phyloP scores from a whole-genome alignment of 2,888 invertebrate species.

The Protula sp. region DNA sequence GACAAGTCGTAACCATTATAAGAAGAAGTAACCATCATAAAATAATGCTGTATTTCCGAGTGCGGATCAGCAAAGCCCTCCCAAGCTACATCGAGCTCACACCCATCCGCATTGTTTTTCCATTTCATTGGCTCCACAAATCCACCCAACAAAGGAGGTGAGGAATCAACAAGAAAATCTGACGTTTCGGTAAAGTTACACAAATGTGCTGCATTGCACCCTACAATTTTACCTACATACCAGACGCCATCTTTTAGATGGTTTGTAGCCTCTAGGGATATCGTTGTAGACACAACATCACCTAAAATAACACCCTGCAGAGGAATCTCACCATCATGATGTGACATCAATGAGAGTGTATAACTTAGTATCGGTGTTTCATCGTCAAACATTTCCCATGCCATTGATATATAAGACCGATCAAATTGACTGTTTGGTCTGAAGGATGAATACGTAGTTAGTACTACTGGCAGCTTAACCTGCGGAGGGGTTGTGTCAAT shows the following conservation, averaged over 20 bases:
- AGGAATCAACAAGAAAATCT: neutral
- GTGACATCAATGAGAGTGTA: neutral
- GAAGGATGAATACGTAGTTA: neutral
- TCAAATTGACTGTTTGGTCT: neutral
- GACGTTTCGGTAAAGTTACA: neutral
- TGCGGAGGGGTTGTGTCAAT: neutral
- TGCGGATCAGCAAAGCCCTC: neutral
- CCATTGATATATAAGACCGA: neutral
- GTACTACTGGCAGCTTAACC: neutral
- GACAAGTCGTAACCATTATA: neutral
- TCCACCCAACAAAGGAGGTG: neutral
- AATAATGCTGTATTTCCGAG: neutral
- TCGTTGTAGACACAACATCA: neutral
- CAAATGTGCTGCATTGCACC: neutral
- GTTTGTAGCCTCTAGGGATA: neutral
- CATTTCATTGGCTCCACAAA: constrained; percentile 1
- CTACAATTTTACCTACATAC: neutral
- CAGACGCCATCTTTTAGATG: neutral
- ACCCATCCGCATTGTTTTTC: neutral
- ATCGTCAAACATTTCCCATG: neutral
- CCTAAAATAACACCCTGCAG: neutral
- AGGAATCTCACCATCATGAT: neutral
- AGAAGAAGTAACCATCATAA: neutral
- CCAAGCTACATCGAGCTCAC: neutral
- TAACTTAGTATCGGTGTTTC: neutral